Conservation (phyloP, 2,888 invertebrate genomes). For the Pristionchus japonicus region DNA sequence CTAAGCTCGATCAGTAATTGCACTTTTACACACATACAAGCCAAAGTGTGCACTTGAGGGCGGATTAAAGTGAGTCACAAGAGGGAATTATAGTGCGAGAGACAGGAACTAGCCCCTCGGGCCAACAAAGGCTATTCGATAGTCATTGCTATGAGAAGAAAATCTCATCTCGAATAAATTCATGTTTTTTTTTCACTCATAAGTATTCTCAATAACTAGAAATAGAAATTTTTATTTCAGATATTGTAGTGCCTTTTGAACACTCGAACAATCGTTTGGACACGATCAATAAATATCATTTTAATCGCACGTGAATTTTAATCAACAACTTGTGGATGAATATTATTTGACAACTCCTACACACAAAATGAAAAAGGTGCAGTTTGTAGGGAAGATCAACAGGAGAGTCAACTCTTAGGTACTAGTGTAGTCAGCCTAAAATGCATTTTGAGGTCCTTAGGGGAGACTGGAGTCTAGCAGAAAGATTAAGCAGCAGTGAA, state of each 20-base stretch:
- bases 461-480: neutral
- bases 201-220: too few relatives aligned
- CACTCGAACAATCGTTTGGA: neutral
- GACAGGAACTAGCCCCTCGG: conserved; percentile 6
- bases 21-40: conserved; percentile 9
- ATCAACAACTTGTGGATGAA: conserved; percentile 11
- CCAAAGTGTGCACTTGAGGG: conserved; percentile 20
- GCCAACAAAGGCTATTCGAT: neutral
- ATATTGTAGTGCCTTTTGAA: neutral
- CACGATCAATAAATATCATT: neutral
- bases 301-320: neutral
- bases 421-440: conserved; percentile 21
- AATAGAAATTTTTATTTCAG: neutral
- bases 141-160: neutral
- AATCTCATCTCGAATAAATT: neutral
- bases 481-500: neutral
- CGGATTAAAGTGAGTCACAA: conserved; percentile 17
- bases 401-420: conserved; percentile 9
- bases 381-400: neutral
- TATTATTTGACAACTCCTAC: conserved; percentile 21
- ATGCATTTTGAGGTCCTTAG: conserved; percentile 7
- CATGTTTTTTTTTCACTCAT: neutral
- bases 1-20: conserved; percentile 17
- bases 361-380: neutral
- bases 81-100: conserved; percentile 3